Conservation (phyloP, 2,888 invertebrate genomes). For the Hylaea fasciaria region DNA sequence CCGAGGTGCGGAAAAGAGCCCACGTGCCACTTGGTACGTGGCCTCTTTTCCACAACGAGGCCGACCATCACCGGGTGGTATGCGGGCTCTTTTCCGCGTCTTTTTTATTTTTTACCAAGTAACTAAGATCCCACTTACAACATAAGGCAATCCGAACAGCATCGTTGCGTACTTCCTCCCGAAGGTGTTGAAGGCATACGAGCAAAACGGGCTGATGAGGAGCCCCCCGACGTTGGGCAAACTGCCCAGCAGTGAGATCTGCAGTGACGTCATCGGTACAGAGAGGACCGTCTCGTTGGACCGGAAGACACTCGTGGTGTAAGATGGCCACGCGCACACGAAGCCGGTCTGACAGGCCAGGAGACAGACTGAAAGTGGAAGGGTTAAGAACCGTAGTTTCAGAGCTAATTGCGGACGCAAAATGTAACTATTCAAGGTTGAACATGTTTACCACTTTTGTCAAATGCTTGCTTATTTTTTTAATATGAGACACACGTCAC, state of each 20-base stretch:
- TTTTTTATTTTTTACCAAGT: too few species aligned
- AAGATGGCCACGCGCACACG: slow-evolving; percentile 74
- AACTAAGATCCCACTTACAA: slow-evolving; percentile 55
- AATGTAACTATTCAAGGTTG: too few species aligned
- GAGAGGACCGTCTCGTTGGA: slow-evolving; percentile 70
- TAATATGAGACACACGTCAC: too few species aligned
- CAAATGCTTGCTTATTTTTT: too few species aligned
- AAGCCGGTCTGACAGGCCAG: slow-evolving; percentile 68
- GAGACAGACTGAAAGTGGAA: slow-evolving; percentile 59
- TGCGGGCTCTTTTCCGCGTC: too few species aligned
- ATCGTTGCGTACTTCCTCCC: slow-evolving; percentile 75
- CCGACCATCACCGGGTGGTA: too few species aligned
- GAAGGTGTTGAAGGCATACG: slow-evolving; percentile 62
- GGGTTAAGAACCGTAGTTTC: too few species aligned
- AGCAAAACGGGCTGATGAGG: slow-evolving; percentile 68
- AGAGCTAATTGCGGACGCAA: too few species aligned
- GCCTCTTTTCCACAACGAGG: too few species aligned
- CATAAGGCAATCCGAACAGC: slow-evolving; percentile 69
- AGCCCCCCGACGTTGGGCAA: slow-evolving; percentile 70
- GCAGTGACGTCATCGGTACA: slow-evolving; percentile 60
- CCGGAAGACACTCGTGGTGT: slow-evolving; percentile 64
- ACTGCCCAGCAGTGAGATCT: slow-evolving; percentile 72
- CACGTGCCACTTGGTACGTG: too few species aligned
- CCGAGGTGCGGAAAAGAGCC: too few species aligned
- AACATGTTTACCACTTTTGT: too few species aligned